Base-by-base conservation (phyloP, 2,113 vertebrate genomes). In the Salminus brasiliensis region DNA sequence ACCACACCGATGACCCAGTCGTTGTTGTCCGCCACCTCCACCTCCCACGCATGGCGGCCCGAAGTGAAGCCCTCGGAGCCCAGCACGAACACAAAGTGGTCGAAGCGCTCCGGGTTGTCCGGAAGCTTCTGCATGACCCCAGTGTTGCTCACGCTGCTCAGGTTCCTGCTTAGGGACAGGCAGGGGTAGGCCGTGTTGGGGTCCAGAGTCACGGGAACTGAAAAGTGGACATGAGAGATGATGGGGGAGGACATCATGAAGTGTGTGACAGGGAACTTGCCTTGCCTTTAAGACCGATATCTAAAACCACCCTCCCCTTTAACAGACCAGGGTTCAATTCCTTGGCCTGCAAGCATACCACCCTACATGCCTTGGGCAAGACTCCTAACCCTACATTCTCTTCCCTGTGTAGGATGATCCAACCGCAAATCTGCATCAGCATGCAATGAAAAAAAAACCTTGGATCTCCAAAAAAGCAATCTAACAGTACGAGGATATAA, bases 1-100 rank as follows among this genome's bases (percentile, higher is more conserved):
- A 91, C 93, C 70, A 94, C 92, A 0, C 93, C 93, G 0, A 94
- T 88, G 83, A 93, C 92, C 93, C 93, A 94, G 87, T 94, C 93
- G 3, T 73, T 59, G 70, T 94, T 94, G 74, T 90, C 83, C 0
- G 88, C 87, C 73, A 94, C 93, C 7, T 93, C 92, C 81, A 94
- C 92, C 78, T 94, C 93, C 93, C 93, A 94, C 74, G 91, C 86
- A 4, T 93, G 92, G 21, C 89, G 85, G 5, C 93, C 93, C 0
- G 90, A 87, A 0, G 83, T 79, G 79, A 93, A 93, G 76, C 93
- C 92, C 75, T 93, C 87, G 0, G 91, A 91, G 34, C 93, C 93
- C 70, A 94, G 85, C 32, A 92, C 89, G 5, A 94, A 94, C 65
- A 93, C 91, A 43, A 94, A 93, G 83, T 92, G 91, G 80, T 93